phyloP scores from a whole-genome alignment of 1,140 invertebrate species.

The Halesus radiatus region DNA sequence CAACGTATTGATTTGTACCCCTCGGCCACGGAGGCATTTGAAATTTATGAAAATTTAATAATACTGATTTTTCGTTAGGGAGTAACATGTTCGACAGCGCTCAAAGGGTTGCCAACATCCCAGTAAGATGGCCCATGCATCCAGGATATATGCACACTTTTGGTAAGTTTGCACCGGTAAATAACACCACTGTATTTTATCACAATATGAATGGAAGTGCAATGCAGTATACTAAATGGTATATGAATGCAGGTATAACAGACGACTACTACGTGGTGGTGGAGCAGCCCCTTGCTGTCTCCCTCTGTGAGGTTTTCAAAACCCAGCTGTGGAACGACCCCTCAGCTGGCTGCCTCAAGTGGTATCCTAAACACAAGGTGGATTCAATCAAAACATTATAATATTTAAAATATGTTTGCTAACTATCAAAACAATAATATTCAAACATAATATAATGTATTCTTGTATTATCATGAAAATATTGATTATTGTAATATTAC shows the following conservation, averaged over 20 bases:
- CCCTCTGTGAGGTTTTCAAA: slow-evolving; percentile 72
- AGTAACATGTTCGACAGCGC: slow-evolving; percentile 80
- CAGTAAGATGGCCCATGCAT: slow-evolving; percentile 81
- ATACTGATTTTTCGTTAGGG: slow-evolving; percentile 34
- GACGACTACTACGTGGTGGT: slow-evolving; percentile 88
- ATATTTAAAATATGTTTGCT: too few species aligned
- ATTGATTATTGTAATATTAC: too few species aligned
- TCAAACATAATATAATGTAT: too few species aligned
- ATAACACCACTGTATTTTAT: too few species aligned
- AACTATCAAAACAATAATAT: too few species aligned
- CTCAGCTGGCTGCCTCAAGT: slow-evolving; percentile 75
- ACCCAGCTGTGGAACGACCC: slow-evolving; percentile 76
- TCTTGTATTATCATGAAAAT: too few species aligned
- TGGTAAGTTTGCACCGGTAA: too few species aligned
- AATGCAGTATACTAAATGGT: not conserved
- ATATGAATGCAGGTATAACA: slow-evolving; percentile 72
- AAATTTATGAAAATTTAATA: too few species aligned
- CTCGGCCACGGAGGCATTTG: too few species aligned
- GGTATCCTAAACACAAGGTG: slow-evolving; percentile 80
- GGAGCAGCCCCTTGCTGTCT: slow-evolving; percentile 86
- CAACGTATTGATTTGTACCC: too few species aligned
- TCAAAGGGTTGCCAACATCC: slow-evolving; percentile 77
- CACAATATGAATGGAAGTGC: too few species aligned
- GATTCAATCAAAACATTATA: too few species aligned
- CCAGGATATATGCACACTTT: slow-evolving; percentile 93